Conservation (phyloP, 2,888 invertebrate species). For the Thera obeliscata region DNA sequence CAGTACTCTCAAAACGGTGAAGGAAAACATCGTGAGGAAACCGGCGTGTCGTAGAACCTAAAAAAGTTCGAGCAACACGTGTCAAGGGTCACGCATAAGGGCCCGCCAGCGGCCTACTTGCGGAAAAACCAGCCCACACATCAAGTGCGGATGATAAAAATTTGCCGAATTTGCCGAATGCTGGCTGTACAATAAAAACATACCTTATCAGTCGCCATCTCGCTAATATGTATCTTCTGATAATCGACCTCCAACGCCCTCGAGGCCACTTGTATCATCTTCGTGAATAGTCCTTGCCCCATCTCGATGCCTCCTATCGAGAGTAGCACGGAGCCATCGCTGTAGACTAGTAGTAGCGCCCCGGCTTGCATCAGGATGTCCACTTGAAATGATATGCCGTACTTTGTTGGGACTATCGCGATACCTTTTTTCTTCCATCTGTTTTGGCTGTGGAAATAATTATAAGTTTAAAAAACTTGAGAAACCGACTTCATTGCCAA, state of each 20-base stretch:
- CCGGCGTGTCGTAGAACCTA: too few species aligned
- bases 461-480: not conserved
- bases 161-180: too few species aligned
- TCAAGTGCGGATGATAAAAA: too few species aligned
- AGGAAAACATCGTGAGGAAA: too few species aligned
- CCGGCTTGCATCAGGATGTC: conserved; percentile 90
- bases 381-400: conserved; percentile 89
- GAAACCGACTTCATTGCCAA: too few species aligned
- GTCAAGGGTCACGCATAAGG: too few species aligned
- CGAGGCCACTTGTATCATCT: conserved; percentile 94
- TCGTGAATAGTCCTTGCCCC: conserved; percentile 96
- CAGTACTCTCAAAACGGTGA: too few species aligned
- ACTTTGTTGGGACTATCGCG: conserved; percentile 89
- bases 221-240: conserved; percentile 87
- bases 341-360: conserved; percentile 90
- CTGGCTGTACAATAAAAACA: not conserved
- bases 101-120: too few species aligned
- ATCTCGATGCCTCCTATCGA: conserved; percentile 94
- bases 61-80: too few species aligned
- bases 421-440: conserved; percentile 92
- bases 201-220: conserved; percentile 90
- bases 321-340: conserved; percentile 91
- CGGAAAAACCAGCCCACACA: too few species aligned
- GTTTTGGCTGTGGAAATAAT: conserved; percentile 77
- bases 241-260: conserved; percentile 85